phyloP scores from a whole-genome alignment of 1,140 invertebrate species.

The Pogonomyrmex californicus region DNA sequence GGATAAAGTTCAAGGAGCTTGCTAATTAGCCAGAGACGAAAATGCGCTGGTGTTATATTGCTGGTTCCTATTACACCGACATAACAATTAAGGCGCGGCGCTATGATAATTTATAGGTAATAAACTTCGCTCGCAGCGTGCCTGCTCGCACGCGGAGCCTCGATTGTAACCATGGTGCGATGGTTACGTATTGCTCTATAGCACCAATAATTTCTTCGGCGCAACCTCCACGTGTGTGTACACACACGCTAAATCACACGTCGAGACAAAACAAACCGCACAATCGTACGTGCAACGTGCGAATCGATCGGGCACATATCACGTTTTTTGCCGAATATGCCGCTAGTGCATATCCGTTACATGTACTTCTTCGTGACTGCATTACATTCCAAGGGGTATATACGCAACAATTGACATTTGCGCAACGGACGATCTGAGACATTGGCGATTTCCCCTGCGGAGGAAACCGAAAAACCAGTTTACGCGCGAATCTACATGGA shows the following conservation, averaged over 20 bases:
- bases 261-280: not conserved
- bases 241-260: conserved; percentile 41
- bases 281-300: conserved; percentile 7
- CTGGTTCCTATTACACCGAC: not conserved
- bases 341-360: conserved; percentile 33
- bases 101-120: conserved; percentile 65
- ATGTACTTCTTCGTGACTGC: conserved; percentile 50
- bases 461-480: conserved; percentile 71
- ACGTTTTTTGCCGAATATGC: not conserved
- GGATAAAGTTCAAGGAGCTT: not conserved
- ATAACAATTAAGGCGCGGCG: conserved; percentile 63
- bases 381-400: conserved; percentile 57
- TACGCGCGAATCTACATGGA: conserved; percentile 36
- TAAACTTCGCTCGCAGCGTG: conserved; percentile 54
- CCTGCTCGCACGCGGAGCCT: not conserved
- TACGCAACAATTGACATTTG: conserved; percentile 63
- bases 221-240: not conserved
- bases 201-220: conserved; percentile 32
- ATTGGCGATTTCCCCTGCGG: conserved; percentile 48
- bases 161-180: conserved; percentile 16
- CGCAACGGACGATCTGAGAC: conserved; percentile 49
- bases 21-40: conserved; percentile 21
- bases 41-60: conserved; percentile 4
- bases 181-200: conserved; percentile 21
- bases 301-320: not conserved